phyloP scores from a whole-genome alignment of 2,797 vertebrate species.

The Coregonus ussuriensis region DNA sequence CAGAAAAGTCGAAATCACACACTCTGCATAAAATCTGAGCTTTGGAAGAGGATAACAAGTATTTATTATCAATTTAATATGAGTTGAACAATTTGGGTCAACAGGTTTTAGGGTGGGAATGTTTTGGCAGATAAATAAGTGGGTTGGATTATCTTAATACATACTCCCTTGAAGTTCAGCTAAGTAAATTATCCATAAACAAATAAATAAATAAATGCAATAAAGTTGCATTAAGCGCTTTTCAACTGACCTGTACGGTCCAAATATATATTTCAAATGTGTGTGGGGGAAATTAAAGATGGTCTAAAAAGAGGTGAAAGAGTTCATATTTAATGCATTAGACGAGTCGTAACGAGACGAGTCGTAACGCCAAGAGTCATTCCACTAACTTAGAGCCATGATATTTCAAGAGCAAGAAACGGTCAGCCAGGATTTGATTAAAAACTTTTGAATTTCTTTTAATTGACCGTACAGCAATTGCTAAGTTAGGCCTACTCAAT shows the following conservation, averaged over 20 bases:
- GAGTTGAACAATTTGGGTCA: not conserved
- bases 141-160: not conserved
- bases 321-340: not conserved
- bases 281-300: not conserved
- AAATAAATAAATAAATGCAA: no score
- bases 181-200: no score
- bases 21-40: not conserved
- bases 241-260: no score
- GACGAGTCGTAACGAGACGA: not conserved
- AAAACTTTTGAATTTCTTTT: no score
- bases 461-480: not conserved
- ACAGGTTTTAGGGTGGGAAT: not conserved
- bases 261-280: not conserved
- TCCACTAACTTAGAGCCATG: not conserved
- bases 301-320: not conserved
- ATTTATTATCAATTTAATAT: not conserved
- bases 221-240: no score
- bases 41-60: slow-evolving; percentile 2
- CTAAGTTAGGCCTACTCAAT: not conserved
- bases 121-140: not conserved
- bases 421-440: no score
- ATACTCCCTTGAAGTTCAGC: no score
- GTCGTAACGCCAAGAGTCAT: not conserved
- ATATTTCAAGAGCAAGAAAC: not conserved
- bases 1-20: not conserved